Conservation (phyloP, 2,888 invertebrate species). For the Ophion obscuratus region DNA sequence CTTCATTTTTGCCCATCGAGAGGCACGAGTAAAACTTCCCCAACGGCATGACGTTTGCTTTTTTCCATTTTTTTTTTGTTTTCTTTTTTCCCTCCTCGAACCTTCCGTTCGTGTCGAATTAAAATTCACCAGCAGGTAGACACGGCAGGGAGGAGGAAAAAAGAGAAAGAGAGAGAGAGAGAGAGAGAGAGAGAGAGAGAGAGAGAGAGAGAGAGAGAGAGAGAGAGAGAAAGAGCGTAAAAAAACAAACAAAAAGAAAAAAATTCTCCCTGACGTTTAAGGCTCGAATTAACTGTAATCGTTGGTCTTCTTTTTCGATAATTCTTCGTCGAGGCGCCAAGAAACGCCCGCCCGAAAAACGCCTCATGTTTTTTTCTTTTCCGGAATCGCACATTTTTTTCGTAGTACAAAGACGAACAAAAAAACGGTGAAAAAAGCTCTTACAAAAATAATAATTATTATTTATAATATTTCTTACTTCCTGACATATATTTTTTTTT, state of each 20-base stretch:
- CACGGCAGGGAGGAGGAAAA: slow-evolving; percentile 20
- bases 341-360: slow-evolving; percentile 33
- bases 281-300: slow-evolving; percentile 72
- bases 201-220: too few relatives aligned
- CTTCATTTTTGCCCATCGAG: slow-evolving; percentile 37
- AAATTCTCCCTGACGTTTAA: background rate
- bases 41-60: slow-evolving; percentile 67
- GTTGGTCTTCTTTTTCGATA: slow-evolving; percentile 75
- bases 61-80: slow-evolving; percentile 55
- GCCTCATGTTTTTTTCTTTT: background rate
- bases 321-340: slow-evolving; percentile 41
- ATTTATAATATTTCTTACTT: background rate
- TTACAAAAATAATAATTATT: background rate
- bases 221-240: background rate
- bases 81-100: slow-evolving; percentile 33
- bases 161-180: background rate
- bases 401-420: background rate
- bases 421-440: background rate
- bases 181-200: too few relatives aligned
- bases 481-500: background rate
- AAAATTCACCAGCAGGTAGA: slow-evolving; percentile 59
- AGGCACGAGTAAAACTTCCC: slow-evolving; percentile 4
- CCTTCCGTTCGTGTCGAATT: background rate
- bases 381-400: background rate
- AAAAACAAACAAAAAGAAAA: slow-evolving; percentile 11